Evolutionary conservation across 2,797 vertebrate species (phyloP), one percentile per base, ranked within the genome.

Genomic region (Apogon talboti): DNA sequence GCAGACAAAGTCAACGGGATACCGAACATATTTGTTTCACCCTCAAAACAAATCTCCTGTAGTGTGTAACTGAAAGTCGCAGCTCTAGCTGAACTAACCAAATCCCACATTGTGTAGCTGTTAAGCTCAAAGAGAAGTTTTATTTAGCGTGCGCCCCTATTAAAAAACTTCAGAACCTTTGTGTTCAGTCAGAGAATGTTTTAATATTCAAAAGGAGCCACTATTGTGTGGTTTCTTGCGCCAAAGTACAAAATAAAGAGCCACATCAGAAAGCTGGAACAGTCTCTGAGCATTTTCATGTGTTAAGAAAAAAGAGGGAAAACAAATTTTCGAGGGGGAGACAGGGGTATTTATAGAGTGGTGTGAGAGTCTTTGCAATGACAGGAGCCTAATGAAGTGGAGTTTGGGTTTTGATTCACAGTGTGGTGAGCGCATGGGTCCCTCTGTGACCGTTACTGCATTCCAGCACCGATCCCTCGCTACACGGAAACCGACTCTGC

Each of bases 171-270:
- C 89, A 93, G 92, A 92, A 87, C 91, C 86, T 90, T 89, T 91
- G 86, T 83, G 84, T 80, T 83, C 87, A 61, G 73, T 89, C 89
- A 89, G 90, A 91, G 92, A 93, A 93, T 90, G 92, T 92, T 94
- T 94, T 93, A 94, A 94, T 93, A 94, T 93, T 93, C 91, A 84
- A 88, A 90, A 87, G 88, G 89, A 90, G 89, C 89, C 89, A 87
- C 91, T 86, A 92, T 92, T 91, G 91, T 93, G 94, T 64, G 93
- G 93, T 93, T 91, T 86, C 76, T 90, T 88, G 84, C 75, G 74
- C 88, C 87, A 90, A 90, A 78, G 92, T 89, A 91, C 84, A 91
- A 93, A 93, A 93, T 93, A 92, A 93, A 88, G 90, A 92, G 89
- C 94, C 93, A 94, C 94, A 95, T 95, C 92, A 91, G 87, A 94